phyloP scores from a whole-genome alignment of 2,113 vertebrate species.

The Semnopithecus entellus region DNA sequence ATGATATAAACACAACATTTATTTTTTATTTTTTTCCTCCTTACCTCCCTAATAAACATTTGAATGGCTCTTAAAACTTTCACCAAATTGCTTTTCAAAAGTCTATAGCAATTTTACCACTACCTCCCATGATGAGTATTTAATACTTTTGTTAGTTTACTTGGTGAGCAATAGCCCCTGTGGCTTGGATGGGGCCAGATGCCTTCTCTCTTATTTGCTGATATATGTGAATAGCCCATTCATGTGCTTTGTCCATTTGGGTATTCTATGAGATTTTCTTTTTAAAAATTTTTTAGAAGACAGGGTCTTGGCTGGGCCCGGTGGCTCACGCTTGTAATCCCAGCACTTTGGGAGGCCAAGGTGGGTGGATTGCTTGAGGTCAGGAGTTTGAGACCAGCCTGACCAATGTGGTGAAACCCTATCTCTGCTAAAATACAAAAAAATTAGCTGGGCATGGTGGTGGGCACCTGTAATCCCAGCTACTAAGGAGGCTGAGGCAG shows the following conservation, averaged over 20 bases:
- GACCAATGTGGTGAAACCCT: too few species aligned
- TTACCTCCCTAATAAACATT: background rate
- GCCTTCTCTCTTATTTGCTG: background rate
- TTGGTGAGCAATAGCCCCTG: background rate
- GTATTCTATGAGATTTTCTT: background rate
- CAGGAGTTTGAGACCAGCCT: too few species aligned
- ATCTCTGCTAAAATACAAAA: too few species aligned
- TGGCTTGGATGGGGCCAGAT: fast-evolving
- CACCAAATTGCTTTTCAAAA: background rate
- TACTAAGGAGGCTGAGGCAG: too few species aligned
- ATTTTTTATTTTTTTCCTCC: too few species aligned
- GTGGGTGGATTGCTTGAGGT: too few species aligned
- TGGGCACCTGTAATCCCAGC: too few species aligned
- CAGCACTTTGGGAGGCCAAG: too few species aligned
- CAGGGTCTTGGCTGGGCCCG: too few species aligned
- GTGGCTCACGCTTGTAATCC: too few species aligned
- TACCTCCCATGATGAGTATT: background rate
- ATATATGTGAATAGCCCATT: background rate
- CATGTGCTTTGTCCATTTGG: background rate
- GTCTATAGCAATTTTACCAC: background rate
- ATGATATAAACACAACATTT: background rate
- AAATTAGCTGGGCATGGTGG: too few species aligned
- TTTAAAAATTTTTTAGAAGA: background rate
- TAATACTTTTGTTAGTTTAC: background rate
- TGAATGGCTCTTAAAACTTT: background rate